These are phyloP conservation scores for Iphiclides podalirius DNA, from an alignment of 2,888 invertebrate species.

Conservation along the genomic window DNA sequence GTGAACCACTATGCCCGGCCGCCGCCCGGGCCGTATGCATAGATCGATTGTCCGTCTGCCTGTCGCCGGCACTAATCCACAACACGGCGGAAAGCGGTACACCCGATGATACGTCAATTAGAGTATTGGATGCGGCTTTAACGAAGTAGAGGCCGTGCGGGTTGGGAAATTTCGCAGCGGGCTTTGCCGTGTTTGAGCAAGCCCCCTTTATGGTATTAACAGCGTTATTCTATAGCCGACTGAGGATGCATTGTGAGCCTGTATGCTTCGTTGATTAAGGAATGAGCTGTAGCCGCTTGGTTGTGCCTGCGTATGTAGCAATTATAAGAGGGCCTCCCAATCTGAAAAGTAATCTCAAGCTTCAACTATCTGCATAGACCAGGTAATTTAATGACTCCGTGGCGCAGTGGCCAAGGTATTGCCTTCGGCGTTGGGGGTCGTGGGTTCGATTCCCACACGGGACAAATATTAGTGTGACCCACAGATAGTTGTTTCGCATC, in stretches of 20 bases:
- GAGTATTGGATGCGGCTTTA: constrained; percentile 48
- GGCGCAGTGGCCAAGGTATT: too few relatives aligned
- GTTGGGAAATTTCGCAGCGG: constrained; percentile 20
- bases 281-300: too few relatives aligned
- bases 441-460: too few relatives aligned
- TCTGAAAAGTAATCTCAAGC: too few relatives aligned
- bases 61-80: constrained; percentile 40
- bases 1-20: constrained; percentile 13
- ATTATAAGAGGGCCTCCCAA: too few relatives aligned
- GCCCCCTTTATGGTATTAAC: constrained; percentile 16
- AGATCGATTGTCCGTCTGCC: constrained; percentile 32
- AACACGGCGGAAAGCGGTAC: constrained; percentile 37
- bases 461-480: too few relatives aligned
- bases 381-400: too few relatives aligned
- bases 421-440: too few relatives aligned
- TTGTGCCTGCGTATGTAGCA: too few relatives aligned
- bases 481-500: too few relatives aligned
- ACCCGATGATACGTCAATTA: constrained; percentile 59
- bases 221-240: not conserved
- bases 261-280: not conserved
- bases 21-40: constrained; percentile 29
- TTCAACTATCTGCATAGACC: too few relatives aligned
- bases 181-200: constrained; percentile 15
- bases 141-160: constrained; percentile 26
- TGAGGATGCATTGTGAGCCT: not conserved